phyloP scores from a whole-genome alignment of 1,140 invertebrate species.

The Caenorhabditis latens region DNA sequence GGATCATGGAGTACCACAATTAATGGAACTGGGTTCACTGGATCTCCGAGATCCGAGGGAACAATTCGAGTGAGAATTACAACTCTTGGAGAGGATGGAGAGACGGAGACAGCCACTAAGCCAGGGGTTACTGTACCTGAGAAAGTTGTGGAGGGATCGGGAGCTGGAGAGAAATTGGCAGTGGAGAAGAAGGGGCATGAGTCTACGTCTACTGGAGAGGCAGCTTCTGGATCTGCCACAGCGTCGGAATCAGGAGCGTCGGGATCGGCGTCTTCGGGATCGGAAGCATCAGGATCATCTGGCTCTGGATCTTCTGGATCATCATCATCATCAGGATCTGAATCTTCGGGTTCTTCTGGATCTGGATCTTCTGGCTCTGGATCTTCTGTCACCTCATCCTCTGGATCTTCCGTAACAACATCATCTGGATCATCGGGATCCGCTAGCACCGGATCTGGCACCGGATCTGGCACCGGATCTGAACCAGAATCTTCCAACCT shows the following conservation, averaged over 20 bases:
- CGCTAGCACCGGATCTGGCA: too few relatives aligned
- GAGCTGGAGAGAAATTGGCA: slow-evolving; percentile 5
- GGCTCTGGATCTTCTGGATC: not conserved
- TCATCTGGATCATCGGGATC: too few relatives aligned
- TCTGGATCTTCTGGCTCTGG: too few relatives aligned
- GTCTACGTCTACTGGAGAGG: not conserved
- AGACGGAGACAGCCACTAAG: slow-evolving; percentile 7
- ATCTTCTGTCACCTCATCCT: not conserved
- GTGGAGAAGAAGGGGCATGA: not conserved
- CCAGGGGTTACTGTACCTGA: slow-evolving; percentile 25
- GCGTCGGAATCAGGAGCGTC: not conserved
- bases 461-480: not conserved
- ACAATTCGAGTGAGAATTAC: slow-evolving; percentile 20
- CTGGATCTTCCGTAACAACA: not conserved
- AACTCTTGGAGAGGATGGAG: slow-evolving; percentile 44
- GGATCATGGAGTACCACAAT: slow-evolving; percentile 17
- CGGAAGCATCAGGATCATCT: not conserved
- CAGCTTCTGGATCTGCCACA: not conserved
- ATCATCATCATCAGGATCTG: not conserved
- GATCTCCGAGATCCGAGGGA: not conserved
- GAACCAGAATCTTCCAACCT: too few relatives aligned
- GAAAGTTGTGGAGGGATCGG: not conserved
- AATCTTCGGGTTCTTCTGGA: not conserved
- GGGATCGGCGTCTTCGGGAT: not conserved
- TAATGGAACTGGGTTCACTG: slow-evolving; percentile 45